A percentile compares a stretch with the other conserved stretches of the same genome.
Conservation (phyloP, 2,113 vertebrate species). For the Laticauda colubrina region DNA sequence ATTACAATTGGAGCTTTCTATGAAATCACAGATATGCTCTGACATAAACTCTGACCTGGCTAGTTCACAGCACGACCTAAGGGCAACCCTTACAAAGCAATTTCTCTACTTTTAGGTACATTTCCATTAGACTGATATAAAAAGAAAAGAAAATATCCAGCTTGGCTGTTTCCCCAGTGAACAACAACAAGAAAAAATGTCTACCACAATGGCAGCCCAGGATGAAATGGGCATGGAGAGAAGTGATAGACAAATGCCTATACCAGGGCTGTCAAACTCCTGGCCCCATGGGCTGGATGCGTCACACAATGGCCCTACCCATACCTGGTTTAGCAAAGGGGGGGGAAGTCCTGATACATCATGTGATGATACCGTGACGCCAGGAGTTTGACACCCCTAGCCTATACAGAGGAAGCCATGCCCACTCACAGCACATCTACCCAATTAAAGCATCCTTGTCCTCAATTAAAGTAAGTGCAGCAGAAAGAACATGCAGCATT, state of each 20-base stretch:
- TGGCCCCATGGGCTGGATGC: too few species aligned
- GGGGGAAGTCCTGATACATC: too few species aligned
- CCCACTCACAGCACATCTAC: background rate
- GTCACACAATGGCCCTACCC: too few species aligned
- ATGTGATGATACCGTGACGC: too few species aligned
- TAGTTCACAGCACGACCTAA: background rate
- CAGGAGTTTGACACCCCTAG: too few species aligned
- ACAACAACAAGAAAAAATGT: background rate
- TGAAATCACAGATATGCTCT: background rate
- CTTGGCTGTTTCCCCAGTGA: background rate
- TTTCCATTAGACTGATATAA: background rate
- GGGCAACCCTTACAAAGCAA: background rate
- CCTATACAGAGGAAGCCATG: background rate
- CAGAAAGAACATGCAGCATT: background rate
- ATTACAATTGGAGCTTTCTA: constrained; percentile 19
- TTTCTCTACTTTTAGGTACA: background rate
- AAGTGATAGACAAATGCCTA: background rate
- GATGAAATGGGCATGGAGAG: background rate
- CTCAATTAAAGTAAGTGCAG: background rate
- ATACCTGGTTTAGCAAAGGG: too few species aligned
- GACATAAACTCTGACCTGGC: background rate
- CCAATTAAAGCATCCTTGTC: background rate
- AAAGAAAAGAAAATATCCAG: background rate
- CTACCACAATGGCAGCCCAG: background rate
- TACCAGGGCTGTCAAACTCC: too few species aligned